Conservation (phyloP, 2,113 vertebrate species). For the Chrysochloris asiatica region DNA sequence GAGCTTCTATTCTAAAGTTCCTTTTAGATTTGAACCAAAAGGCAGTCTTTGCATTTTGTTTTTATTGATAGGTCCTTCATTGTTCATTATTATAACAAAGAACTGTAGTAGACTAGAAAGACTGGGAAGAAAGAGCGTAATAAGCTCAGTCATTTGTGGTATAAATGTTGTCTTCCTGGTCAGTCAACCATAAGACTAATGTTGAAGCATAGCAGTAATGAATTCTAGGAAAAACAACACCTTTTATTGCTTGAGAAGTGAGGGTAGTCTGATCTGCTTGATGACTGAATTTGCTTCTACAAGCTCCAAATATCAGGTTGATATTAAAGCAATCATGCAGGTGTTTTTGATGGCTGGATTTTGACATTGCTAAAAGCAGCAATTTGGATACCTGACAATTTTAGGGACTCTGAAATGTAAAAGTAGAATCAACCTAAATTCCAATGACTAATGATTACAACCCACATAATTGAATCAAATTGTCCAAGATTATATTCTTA, state of each 20-base stretch:
- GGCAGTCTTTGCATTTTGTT: background rate
- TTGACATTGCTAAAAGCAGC: slow-evolving; percentile 28
- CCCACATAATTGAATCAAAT: background rate
- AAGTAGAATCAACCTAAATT: background rate
- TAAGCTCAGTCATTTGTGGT: background rate
- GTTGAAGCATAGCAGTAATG: background rate
- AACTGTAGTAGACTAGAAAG: background rate
- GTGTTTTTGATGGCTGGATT: slow-evolving; percentile 30
- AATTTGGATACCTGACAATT: slow-evolving; percentile 3
- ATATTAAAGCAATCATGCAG: slow-evolving; percentile 5
- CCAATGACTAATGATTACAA: background rate
- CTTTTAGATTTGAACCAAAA: background rate
- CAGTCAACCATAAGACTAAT: slow-evolving; percentile 24
- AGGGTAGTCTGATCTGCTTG: background rate
- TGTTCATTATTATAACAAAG: background rate
- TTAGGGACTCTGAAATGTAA: slow-evolving; percentile 7
- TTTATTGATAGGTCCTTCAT: background rate
- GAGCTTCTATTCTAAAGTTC: background rate
- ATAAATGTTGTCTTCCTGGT: background rate
- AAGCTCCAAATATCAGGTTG: slow-evolving; percentile 23
- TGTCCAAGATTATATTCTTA: background rate
- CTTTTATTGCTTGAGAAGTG: slow-evolving; percentile 25
- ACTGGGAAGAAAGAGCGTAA: slow-evolving; percentile 1
- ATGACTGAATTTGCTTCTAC: background rate
- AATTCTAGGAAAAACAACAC: background rate